Base-by-base conservation (phyloP, 2,113 vertebrate genomes). In the Callorhinus ursinus region DNA sequence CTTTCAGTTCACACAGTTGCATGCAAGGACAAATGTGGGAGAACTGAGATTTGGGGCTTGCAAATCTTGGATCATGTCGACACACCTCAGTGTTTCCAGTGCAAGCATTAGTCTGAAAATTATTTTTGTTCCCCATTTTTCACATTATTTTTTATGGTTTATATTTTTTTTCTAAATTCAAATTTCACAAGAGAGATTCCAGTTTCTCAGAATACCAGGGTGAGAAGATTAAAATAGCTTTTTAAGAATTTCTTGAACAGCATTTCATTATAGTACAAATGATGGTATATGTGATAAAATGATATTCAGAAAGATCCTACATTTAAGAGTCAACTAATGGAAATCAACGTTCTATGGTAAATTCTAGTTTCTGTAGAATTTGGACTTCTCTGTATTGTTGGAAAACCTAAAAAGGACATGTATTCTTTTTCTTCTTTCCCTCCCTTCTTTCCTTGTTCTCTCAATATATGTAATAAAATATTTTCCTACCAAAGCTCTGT, bases 401-500 rank as follows among this genome's bases (percentile, higher is more conserved):
- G 46, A 59, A 90, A 93, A 81, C 46, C 77, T 80, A 21, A 59
- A 74, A 85, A 93, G 39, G 11, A 33, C 26, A 31, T 46, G 3
- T 67, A 61, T 93, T 88, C 80, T 74, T 22, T 59, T 79, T 88
- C 19, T 14, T 39, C 15, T 36, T 61, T 53, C 42, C 82, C 53
- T 82, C 42, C 39, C 42, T 13, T 26, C 31, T 63, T 67, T 31
- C 69, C 90, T 46, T 51, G 71, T 26, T 90, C 9, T 79, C 31
- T 96, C 69, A 90, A 63, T 46, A 51, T 55, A 83, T 8, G 26
- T 84, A 95, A 86, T 95, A 71, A 96, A 89, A 86, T 61, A 79
- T 21, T 87, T 88, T 96, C 98, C 93, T 98, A 98, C 96, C 98
- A 98, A 96, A 98, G 95, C 93, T 96, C 98, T 95, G 5, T 98